Evolutionary conservation across 1,140 invertebrate genomes (phyloP).

Genomic region (Leguminivora glycinivorella): DNA sequence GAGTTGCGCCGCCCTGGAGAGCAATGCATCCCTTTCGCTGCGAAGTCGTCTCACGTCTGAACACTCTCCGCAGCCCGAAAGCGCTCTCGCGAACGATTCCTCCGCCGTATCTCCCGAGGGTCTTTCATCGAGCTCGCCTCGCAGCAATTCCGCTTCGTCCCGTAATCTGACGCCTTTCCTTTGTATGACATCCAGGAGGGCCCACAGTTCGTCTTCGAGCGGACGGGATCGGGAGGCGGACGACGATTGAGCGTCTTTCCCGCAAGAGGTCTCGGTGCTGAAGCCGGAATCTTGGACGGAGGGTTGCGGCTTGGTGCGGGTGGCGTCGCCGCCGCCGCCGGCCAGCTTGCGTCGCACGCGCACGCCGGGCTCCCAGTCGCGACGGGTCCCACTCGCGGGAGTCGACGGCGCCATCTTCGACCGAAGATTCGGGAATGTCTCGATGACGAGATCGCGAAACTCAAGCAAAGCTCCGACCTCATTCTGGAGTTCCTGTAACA

Average conservation of each 20-base stretch:
- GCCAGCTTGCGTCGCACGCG: conserved; percentile 85
- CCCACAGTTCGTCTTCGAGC: conserved; percentile 90
- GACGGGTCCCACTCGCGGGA: conserved; percentile 67
- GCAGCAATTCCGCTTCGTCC: conserved; percentile 81
- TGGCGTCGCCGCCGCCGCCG: conserved; percentile 80
- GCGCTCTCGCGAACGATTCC: conserved; percentile 73
- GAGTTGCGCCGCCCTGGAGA: conserved; percentile 85
- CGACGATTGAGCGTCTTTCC: conserved; percentile 85
- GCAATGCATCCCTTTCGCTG: conserved; percentile 84
- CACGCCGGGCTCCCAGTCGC: conserved; percentile 89
- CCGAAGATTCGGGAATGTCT: conserved; percentile 92
- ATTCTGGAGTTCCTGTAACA: conserved; percentile 90
- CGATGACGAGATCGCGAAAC: conserved; percentile 94
- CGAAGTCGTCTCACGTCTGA: conserved; percentile 80
- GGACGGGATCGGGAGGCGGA: conserved; percentile 65
- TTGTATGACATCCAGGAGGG: conserved; percentile 91
- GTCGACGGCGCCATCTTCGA: conserved; percentile 84
- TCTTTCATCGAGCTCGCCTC: conserved; percentile 73
- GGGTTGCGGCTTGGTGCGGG: conserved; percentile 82
- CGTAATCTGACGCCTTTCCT: conserved; percentile 87
- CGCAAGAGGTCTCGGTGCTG: conserved; percentile 89
- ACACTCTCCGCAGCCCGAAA: conserved; percentile 68
- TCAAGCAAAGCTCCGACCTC: conserved; percentile 92
- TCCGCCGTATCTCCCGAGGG: conserved; percentile 71
- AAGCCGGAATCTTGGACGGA: conserved; percentile 91